A percentile compares a stretch with the other conserved stretches of the same genome.
phyloP scores from a whole-genome alignment of 2,888 invertebrate species.

The Ornithoptera priamus region DNA sequence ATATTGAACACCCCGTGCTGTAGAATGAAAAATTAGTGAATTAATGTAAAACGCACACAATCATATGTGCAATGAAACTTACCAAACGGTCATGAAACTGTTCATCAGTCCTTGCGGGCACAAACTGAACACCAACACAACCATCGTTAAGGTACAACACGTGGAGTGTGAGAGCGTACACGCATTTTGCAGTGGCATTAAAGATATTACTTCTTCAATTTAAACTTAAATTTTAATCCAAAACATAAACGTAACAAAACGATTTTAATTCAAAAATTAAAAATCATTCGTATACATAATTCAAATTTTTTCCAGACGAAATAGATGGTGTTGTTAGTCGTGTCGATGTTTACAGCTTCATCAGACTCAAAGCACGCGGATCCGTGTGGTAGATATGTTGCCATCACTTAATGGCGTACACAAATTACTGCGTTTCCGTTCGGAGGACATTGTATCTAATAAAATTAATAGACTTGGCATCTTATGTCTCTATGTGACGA shows the following conservation, averaged over 20 bases:
- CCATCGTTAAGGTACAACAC: constrained; percentile 67
- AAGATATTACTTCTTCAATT: not conserved
- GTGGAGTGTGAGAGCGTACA: constrained; percentile 53
- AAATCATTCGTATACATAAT: too few relatives aligned
- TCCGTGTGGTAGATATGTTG: too few relatives aligned
- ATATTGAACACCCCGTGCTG: constrained; percentile 34
- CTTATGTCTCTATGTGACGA: too few relatives aligned
- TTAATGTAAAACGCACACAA: constrained; percentile 36
- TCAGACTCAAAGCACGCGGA: too few relatives aligned
- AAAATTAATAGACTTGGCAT: too few relatives aligned
- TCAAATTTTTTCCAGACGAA: too few relatives aligned
- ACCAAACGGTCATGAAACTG: constrained; percentile 93
- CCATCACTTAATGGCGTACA: too few relatives aligned
- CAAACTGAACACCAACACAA: constrained; percentile 86
- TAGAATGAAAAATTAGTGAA: constrained; percentile 31
- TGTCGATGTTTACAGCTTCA: too few relatives aligned
- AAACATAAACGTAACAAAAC: not conserved
- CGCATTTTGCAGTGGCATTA: constrained; percentile 37
- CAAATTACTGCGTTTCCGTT: too few relatives aligned
- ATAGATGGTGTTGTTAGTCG: not conserved
- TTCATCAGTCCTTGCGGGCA: constrained; percentile 93
- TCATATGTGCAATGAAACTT: constrained; percentile 78
- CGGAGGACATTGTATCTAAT: too few relatives aligned
- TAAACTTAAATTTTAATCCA: not conserved
- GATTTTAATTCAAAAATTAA: not conserved